A percentile compares a stretch with the other conserved stretches of the same genome.
Conservation (phyloP, 2,113 vertebrate genomes). For the Romanogobio albipinnatus region DNA sequence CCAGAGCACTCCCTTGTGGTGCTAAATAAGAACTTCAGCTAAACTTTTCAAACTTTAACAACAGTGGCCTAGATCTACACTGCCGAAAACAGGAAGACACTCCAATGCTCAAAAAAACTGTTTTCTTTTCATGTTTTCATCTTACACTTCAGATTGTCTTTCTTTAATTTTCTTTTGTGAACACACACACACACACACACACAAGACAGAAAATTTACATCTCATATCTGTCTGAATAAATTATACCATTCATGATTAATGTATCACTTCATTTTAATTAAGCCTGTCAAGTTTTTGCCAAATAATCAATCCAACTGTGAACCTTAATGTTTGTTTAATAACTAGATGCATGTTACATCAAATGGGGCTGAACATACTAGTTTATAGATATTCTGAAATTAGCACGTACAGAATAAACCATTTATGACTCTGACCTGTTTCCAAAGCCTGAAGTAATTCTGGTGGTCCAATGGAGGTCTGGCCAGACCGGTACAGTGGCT, state of each 20-base stretch:
- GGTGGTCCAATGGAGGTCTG: conserved; percentile 51
- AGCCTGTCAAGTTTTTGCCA: neutral
- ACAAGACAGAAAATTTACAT: neutral
- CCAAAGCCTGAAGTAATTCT: conserved; percentile 73
- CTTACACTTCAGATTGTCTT: neutral
- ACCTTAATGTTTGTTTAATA: neutral
- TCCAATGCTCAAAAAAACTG: neutral
- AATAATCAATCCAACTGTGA: neutral
- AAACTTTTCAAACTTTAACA: conserved; percentile 58
- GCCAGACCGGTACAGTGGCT: conserved; percentile 62
- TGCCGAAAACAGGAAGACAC: neutral
- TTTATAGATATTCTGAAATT: neutral
- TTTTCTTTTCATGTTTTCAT: neutral
- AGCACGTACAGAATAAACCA: neutral
- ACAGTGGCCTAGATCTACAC: neutral
- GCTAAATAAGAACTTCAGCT: conserved; percentile 69
- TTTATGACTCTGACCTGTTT: conserved; percentile 64
- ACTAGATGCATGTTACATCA: neutral
- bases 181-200: neutral
- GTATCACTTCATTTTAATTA: neutral
- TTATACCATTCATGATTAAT: neutral
- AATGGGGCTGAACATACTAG: neutral
- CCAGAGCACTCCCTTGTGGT: conserved; percentile 78
- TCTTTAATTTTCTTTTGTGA: neutral
- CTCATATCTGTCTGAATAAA: neutral